Percentiles rank a stretch among this genome's conserved stretches.
phyloP scores from a whole-genome alignment of 2,888 invertebrate species.

The Mamestra brassicae region DNA sequence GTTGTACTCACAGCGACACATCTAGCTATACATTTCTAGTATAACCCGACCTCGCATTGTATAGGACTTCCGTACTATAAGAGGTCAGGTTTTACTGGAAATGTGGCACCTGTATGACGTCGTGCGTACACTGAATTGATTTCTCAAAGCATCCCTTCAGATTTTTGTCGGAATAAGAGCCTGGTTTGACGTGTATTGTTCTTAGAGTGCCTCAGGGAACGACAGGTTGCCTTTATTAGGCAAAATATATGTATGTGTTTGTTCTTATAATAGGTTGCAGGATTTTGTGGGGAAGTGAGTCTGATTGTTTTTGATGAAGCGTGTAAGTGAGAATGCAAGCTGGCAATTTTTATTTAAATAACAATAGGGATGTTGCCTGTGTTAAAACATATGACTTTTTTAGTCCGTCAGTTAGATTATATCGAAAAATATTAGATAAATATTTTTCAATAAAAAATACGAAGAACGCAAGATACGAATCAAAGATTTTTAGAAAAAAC shows the following conservation, averaged over 20 bases:
- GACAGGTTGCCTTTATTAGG: conserved; percentile 46
- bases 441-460: no score
- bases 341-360: background rate
- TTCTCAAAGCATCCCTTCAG: conserved; percentile 74
- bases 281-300: background rate
- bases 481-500: no score
- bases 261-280: background rate
- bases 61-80: background rate
- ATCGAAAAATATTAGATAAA: no score
- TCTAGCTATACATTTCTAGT: conserved; percentile 1
- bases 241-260: conserved; percentile 3
- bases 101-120: background rate
- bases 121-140: conserved; percentile 79
- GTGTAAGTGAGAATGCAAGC: conserved; percentile 7
- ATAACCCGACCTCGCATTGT: background rate
- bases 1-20: conserved; percentile 58
- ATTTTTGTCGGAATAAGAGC: conserved; percentile 58
- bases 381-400: no score
- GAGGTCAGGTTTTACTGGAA: background rate
- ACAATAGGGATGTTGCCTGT: no score
- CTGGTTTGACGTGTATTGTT: conserved; percentile 70
- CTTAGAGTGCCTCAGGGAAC: conserved; percentile 55
- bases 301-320: conserved; percentile 29
- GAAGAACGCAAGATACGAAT: no score
- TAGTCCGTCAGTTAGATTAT: no score